Percentiles rank a stretch among this genome's conserved stretches.
Evolutionary conservation across 2,888 invertebrate genomes (phyloP).

Genomic region (Drosophila birchii): DNA sequence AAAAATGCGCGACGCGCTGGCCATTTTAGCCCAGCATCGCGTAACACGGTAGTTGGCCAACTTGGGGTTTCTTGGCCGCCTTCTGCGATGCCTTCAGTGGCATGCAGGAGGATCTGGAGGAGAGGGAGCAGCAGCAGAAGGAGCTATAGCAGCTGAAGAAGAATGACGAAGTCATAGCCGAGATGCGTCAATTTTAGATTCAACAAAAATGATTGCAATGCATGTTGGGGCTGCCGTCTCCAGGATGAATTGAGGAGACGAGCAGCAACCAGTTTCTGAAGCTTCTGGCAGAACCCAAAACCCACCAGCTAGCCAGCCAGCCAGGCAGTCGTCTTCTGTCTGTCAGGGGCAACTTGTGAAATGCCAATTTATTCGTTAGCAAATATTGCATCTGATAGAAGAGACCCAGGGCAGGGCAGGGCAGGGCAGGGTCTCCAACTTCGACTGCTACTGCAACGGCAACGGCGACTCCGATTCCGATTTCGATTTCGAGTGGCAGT

Average conservation of each 20-base stretch:
- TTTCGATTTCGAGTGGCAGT: constrained; percentile 42
- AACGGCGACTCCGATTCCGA: constrained; percentile 15
- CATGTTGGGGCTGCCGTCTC: constrained; percentile 61
- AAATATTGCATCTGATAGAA: constrained; percentile 81
- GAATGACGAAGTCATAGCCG: constrained; percentile 81
- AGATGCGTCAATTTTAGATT: constrained; percentile 81
- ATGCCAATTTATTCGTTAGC: constrained; percentile 81
- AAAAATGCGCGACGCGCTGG: constrained; percentile 79
- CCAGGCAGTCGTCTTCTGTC: constrained; percentile 69
- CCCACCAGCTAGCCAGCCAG: constrained; percentile 44
- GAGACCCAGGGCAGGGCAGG: constrained; percentile 27
- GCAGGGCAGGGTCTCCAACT: constrained; percentile 17
- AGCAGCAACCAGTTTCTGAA: constrained; percentile 33
- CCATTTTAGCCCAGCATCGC: constrained; percentile 75
- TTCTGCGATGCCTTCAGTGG: constrained; percentile 14
- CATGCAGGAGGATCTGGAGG: constrained; percentile 14
- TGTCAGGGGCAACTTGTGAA: constrained; percentile 76
- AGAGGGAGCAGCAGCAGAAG: constrained; percentile 15
- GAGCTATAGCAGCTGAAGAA: constrained; percentile 33
- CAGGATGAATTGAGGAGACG: constrained; percentile 26
- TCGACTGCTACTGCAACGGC: constrained; percentile 1
- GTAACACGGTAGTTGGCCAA: constrained; percentile 72
- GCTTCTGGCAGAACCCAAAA: constrained; percentile 6
- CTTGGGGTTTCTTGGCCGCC: constrained; percentile 30
- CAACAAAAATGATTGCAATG: constrained; percentile 81